These are phyloP conservation scores for Tricholaema leucomelas DNA, from an alignment of 2,113 vertebrate species.

Conservation along the genomic window DNA sequence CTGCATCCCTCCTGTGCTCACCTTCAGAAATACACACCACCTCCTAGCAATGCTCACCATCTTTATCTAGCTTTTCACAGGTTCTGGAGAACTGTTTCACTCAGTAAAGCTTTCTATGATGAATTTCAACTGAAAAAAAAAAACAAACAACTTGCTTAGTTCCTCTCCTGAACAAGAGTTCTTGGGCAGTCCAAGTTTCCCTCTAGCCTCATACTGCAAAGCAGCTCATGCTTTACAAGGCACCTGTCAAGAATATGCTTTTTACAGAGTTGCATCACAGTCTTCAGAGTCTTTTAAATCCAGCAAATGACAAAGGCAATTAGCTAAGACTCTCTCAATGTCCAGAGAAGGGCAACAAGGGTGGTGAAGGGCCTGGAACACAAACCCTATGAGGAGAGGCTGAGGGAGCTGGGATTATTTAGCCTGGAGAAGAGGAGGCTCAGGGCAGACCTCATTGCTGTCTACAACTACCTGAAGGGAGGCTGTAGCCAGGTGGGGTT, in stretches of 20 bases:
- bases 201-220: neutral
- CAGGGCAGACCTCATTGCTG: too few relatives aligned
- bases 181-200: neutral
- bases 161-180: neutral
- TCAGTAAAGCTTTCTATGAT: neutral
- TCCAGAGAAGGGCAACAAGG: too few relatives aligned
- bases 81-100: neutral
- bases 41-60: neutral
- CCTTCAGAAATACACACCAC: neutral
- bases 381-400: too few relatives aligned
- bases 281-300: conserved; percentile 15
- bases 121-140: neutral
- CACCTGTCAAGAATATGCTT: neutral
- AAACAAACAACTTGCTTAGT: neutral
- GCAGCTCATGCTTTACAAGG: neutral
- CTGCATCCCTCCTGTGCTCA: neutral
- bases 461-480: too few relatives aligned
- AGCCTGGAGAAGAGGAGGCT: too few relatives aligned
- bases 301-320: neutral
- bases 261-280: neutral
- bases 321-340: neutral
- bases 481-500: too few relatives aligned
- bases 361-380: too few relatives aligned
- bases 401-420: too few relatives aligned
- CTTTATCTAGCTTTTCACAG: neutral